Percentiles rank a stretch among this genome's conserved stretches.
phyloP scores from a whole-genome alignment of 2,888 invertebrate genomes.

The Baccha elongata region DNA sequence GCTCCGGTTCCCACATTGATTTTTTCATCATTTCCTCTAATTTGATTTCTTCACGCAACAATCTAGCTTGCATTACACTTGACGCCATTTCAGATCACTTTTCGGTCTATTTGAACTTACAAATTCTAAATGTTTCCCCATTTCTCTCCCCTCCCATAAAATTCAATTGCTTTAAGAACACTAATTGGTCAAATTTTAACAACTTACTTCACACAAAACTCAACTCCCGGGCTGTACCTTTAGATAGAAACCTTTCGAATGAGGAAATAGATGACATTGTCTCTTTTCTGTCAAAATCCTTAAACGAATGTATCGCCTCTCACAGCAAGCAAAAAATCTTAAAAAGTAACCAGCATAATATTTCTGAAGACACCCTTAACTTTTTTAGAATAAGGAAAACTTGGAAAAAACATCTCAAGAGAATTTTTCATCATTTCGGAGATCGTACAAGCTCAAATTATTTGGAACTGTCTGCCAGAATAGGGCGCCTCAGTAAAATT shows the following conservation, averaged over 20 bases:
- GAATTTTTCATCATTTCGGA: neutral
- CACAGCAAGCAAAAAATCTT: neutral
- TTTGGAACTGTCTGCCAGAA: neutral
- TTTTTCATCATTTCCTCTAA: neutral
- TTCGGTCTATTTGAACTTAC: neutral
- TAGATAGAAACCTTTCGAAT: neutral
- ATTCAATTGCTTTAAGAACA: neutral
- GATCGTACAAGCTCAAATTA: neutral
- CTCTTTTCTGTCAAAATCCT: neutral
- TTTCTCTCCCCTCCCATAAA: neutral
- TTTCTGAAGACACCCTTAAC: neutral
- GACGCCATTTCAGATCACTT: neutral
- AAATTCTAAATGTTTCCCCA: neutral
- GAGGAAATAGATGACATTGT: neutral
- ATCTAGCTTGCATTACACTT: neutral
- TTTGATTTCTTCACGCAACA: neutral
- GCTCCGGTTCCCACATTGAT: neutral
- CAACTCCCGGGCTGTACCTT: neutral
- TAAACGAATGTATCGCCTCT: neutral
- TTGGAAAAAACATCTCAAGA: neutral
- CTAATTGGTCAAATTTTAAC: neutral
- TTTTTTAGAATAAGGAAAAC: neutral
- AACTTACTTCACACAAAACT: neutral
- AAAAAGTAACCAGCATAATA: neutral
- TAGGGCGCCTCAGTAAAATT: neutral